Evolutionary conservation across 2,113 vertebrate species (phyloP).

Genomic region (Ochotona curzoniae): DNA sequence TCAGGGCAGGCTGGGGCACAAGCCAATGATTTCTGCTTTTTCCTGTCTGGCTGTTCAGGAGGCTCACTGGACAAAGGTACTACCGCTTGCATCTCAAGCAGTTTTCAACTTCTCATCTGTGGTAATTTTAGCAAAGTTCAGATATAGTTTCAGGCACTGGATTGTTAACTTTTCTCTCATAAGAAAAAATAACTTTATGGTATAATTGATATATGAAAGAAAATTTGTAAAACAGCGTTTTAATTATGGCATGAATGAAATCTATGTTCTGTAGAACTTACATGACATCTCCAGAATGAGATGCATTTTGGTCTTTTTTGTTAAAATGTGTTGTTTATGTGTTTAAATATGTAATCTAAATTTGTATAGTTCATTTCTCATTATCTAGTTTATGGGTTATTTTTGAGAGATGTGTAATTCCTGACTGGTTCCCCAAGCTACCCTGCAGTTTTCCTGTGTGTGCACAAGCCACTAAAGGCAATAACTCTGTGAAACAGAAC

Average conservation of each 20-base stretch:
- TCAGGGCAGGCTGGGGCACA: conserved; percentile 94
- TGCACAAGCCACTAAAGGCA: background rate
- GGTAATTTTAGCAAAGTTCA: conserved; percentile 36
- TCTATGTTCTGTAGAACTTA: background rate
- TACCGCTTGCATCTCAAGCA: background rate
- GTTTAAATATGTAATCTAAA: background rate
- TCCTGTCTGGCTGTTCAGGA: conserved; percentile 93
- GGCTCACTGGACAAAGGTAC: conserved; percentile 92
- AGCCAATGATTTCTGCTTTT: conserved; percentile 94
- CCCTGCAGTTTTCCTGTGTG: background rate
- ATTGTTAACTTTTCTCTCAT: background rate
- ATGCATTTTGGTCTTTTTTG: conserved; percentile 26
- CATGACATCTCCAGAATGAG: background rate
- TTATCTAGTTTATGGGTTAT: conserved; percentile 24
- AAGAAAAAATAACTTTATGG: conserved; percentile 12
- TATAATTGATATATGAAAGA: conserved; percentile 9
- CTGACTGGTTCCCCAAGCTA: background rate
- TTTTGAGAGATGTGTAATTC: background rate
- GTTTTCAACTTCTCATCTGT: background rate
- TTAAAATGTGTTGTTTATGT: conserved; percentile 13
- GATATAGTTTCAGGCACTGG: background rate
- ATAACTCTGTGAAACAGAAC: conserved; percentile 45
- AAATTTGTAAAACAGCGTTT: background rate
- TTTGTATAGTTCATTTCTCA: background rate
- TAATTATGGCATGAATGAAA: conserved; percentile 19